A percentile compares a stretch with the other conserved stretches of the same genome.
These are phyloP conservation scores for Mactromeris polynyma DNA, from an alignment of 2,888 invertebrate genomes.

Conservation along the genomic window DNA sequence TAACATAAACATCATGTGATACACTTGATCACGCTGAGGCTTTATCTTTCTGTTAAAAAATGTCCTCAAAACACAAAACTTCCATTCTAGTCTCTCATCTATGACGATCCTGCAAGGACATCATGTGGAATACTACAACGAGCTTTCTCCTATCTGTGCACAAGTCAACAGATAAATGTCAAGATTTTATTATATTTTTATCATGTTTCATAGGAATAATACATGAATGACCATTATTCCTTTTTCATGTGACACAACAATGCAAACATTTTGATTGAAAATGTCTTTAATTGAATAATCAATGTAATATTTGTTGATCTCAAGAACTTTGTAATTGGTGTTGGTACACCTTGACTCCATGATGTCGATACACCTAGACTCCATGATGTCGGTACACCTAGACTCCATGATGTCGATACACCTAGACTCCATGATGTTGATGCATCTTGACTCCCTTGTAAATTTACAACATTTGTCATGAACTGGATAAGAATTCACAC, in stretches of 20 bases:
- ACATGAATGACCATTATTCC: background rate
- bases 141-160: constrained; percentile 22
- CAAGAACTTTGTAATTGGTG: background rate
- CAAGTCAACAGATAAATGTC: background rate
- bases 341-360: background rate
- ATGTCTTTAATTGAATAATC: background rate
- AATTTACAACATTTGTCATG: background rate
- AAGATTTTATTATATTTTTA: background rate
- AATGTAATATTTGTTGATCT: constrained; percentile 9
- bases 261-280: background rate
- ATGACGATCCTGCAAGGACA: constrained; percentile 5
- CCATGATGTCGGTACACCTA: background rate
- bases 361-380: background rate
- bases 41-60: background rate
- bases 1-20: background rate
- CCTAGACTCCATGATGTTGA: background rate
- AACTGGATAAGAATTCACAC: background rate
- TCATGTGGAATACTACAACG: constrained; percentile 25
- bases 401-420: background rate
- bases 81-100: constrained; percentile 25
- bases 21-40: background rate
- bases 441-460: background rate
- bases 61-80: background rate
- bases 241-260: background rate
- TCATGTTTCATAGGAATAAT: background rate